Base-by-base conservation (phyloP, 2,797 vertebrate species). In the Amblyopsis hoosieri region DNA sequence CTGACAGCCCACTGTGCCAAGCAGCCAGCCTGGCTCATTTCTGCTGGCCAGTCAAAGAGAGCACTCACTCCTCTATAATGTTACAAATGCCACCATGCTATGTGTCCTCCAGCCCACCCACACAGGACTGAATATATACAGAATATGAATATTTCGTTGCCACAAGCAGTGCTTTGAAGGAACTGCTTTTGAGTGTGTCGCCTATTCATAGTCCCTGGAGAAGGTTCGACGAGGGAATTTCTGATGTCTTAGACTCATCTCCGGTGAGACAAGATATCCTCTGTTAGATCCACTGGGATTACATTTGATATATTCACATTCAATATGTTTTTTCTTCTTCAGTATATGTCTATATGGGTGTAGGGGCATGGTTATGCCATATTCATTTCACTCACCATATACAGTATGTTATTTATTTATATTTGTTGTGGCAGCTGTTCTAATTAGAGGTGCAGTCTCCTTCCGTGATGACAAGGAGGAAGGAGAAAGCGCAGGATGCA, bases 371-470 rank as follows among this genome's bases (percentile, higher is more conserved):
- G 4, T 37, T 37, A 37, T 37, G 33, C 23, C 23, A 23, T 23
- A 23, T 23, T 23, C 3, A 23, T 23, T 23, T 23, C 5, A 37
- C 33, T 37, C 8, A 8, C 12, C 29, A 1, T 14, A 23, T 33
- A 12, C 19, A 12, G 23, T 13, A 3, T 29, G 2, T 54, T 54
- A 31, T 13, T 52, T 50, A 56, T 56, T 53, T 19, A 3, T 6
- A 45, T 51, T 54, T 54, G 33, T 37, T 37, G 33, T 37, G 33
- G 6, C n/a, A 47, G 23, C 17, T 67, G 81, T 73, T 80, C 74
- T 82, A 83, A 89, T 87, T 86, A 86, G 85, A 86, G 73, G 67
- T 74, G 45, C 51, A 56, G 46, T 78, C 67, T 78, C 55, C 57
- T 51, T 76, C 10, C 54, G 56, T 76, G 60, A 64, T 75, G 77